These are phyloP conservation scores for Drosophila auraria DNA, from an alignment of 1,140 invertebrate species.

Conservation along the genomic window DNA sequence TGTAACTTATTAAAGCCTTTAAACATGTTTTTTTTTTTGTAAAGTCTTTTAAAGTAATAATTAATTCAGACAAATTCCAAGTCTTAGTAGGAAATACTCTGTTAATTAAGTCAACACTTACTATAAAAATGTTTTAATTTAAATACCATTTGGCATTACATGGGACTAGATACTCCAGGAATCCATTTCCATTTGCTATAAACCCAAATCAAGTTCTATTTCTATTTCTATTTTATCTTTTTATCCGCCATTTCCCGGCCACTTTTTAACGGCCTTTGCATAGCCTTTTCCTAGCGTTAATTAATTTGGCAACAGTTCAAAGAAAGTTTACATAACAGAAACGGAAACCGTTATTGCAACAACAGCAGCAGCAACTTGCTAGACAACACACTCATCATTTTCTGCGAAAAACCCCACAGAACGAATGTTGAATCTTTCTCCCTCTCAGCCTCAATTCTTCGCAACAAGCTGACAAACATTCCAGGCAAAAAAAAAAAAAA, in stretches of 20 bases:
- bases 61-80: not conserved
- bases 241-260: not conserved
- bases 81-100: too few relatives aligned
- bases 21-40: too few relatives aligned
- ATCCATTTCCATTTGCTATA: slow-evolving; percentile 3
- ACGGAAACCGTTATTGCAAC: slow-evolving; percentile 64
- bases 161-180: not conserved
- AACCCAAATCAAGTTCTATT: slow-evolving; percentile 13
- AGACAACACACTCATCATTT: slow-evolving; percentile 71
- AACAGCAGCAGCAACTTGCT: slow-evolving; percentile 60
- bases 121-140: not conserved
- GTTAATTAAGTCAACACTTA: not conserved
- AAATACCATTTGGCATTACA: not conserved
- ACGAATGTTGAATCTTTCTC: slow-evolving; percentile 14
- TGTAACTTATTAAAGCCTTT: too few relatives aligned
- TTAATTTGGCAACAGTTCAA: slow-evolving; percentile 71
- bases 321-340: slow-evolving; percentile 73
- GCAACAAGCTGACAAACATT: slow-evolving; percentile 64
- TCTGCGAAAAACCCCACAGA: slow-evolving; percentile 32
- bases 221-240: slow-evolving; percentile 9
- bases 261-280: slow-evolving; percentile 3
- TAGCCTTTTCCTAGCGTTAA: slow-evolving; percentile 50
- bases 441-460: slow-evolving; percentile 32
- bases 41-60: too few relatives aligned
- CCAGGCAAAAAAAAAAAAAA: slow-evolving; percentile 23